Percentiles rank a stretch among this genome's conserved stretches.
Conservation (phyloP, 2,113 vertebrate species). For the Chroicocephalus ridibundus region DNA sequence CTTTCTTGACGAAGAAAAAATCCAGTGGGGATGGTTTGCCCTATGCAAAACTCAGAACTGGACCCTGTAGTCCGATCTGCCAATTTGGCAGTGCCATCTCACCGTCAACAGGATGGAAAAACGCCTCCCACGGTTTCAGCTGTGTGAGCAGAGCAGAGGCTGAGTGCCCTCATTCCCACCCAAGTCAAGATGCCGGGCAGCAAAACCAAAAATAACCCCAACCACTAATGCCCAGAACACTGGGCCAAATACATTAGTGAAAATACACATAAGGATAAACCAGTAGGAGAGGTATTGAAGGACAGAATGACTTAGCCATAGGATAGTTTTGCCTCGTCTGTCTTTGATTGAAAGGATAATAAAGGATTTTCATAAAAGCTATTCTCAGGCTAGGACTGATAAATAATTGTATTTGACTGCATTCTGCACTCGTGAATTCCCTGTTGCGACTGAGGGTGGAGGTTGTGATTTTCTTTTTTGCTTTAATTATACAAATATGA, state of each 20-base stretch:
- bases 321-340: neutral
- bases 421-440: neutral
- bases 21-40: neutral
- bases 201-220: neutral
- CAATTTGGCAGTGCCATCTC: neutral
- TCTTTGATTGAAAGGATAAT: neutral
- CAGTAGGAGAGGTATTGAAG: neutral
- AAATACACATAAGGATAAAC: neutral
- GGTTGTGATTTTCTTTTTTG: neutral
- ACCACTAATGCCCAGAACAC: neutral
- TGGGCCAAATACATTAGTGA: neutral
- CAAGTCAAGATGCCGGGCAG: neutral
- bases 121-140: neutral
- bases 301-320: neutral
- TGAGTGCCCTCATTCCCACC: neutral
- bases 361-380: slow-evolving; percentile 8
- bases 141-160: neutral
- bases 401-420: slow-evolving; percentile 4
- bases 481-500: slow-evolving; percentile 43
- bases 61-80: too few relatives aligned
- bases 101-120: neutral
- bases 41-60: neutral
- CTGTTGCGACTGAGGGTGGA: neutral
- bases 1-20: neutral
- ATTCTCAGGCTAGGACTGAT: neutral